Conservation (phyloP, 1,140 invertebrate genomes). For the Drosophila pectinifera region DNA sequence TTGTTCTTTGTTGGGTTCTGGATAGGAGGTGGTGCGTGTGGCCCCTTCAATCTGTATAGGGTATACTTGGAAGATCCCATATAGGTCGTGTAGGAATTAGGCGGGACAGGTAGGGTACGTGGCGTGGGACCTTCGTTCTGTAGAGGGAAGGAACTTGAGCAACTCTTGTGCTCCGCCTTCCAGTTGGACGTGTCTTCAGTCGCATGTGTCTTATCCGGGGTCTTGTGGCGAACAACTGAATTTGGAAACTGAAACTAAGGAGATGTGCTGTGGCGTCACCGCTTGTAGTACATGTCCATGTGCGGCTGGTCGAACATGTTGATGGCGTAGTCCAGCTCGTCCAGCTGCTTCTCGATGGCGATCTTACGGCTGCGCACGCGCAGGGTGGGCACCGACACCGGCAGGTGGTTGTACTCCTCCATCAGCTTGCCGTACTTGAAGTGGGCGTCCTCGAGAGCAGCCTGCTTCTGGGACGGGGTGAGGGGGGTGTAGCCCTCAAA, state of each 20-base stretch:
- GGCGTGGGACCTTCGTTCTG: too few species aligned
- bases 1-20: too few species aligned
- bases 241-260: constrained; percentile 31
- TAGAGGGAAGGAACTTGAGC: too few species aligned
- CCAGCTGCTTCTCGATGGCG: constrained; percentile 39
- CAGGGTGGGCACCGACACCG: constrained; percentile 42
- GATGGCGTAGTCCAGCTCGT: constrained; percentile 51
- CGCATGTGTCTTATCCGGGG: too few species aligned
- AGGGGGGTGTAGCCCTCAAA: constrained; percentile 25
- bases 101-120: too few species aligned
- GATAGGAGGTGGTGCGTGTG: too few species aligned
- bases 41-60: too few species aligned
- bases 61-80: too few species aligned
- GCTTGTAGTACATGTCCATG: constrained; percentile 36
- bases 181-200: too few species aligned
- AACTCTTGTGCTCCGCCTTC: too few species aligned
- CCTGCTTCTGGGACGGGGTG: not conserved
- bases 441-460: constrained; percentile 30
- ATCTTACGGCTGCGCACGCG: constrained; percentile 44
- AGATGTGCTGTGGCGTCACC: not conserved
- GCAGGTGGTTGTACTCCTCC: constrained; percentile 49
- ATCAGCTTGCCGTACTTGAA: constrained; percentile 33
- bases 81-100: too few species aligned
- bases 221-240: constrained; percentile 22
- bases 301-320: constrained; percentile 51